Percentiles rank a stretch among this genome's conserved stretches.
Conservation (phyloP, 1,140 invertebrate species). For the Elysia chlorotica region DNA sequence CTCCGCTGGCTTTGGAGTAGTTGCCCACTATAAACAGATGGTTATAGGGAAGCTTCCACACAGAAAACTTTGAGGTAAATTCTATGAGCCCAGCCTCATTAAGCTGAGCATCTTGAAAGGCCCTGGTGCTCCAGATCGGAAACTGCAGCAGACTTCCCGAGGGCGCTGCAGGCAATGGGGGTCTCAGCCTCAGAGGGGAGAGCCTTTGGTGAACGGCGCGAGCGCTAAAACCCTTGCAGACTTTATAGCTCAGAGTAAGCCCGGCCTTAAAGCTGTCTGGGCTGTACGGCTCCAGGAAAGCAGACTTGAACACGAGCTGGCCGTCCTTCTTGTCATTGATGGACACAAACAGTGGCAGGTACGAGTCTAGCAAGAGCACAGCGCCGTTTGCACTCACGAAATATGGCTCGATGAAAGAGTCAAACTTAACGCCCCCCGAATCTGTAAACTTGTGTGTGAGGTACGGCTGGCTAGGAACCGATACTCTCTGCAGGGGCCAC, state of each 20-base stretch:
- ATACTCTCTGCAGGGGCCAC: conserved; percentile 61
- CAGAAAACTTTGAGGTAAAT: conserved; percentile 74
- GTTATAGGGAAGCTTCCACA: conserved; percentile 65
- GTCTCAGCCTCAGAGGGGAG: conserved; percentile 31
- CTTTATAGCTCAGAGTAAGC: conserved; percentile 37
- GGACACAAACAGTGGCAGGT: conserved; percentile 51
- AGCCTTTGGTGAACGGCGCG: conserved; percentile 37
- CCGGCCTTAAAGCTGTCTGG: background rate
- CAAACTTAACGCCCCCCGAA: conserved; percentile 25
- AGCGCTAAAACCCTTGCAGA: conserved; percentile 41
- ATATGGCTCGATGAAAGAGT: conserved; percentile 48
- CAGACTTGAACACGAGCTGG: conserved; percentile 38
- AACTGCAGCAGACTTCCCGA: conserved; percentile 74
- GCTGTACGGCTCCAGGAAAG: conserved; percentile 24
- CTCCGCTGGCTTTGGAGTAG: conserved; percentile 87
- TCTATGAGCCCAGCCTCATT: conserved; percentile 70
- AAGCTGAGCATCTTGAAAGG: conserved; percentile 72
- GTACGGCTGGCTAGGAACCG: conserved; percentile 41
- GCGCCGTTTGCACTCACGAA: conserved; percentile 55
- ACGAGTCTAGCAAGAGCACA: conserved; percentile 44
- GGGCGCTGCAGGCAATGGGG: conserved; percentile 63
- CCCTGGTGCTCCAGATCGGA: conserved; percentile 92
- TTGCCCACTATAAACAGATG: conserved; percentile 90
- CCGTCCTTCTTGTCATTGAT: conserved; percentile 34
- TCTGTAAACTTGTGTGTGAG: conserved; percentile 20